Conservation (phyloP, 1,140 invertebrate genomes). For the Eueides isabella region DNA sequence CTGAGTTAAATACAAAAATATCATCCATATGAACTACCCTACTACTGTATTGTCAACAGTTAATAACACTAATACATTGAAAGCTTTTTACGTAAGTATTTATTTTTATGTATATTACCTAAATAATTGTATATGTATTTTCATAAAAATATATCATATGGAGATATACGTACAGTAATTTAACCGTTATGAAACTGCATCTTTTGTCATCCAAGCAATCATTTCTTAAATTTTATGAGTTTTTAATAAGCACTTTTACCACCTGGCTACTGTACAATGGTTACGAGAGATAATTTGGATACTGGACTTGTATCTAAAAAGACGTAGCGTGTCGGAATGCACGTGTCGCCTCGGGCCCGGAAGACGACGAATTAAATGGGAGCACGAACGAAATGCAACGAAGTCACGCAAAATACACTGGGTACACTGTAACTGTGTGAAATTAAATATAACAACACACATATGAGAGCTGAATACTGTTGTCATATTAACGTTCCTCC, state of each 20-base stretch:
- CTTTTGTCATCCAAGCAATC: no score
- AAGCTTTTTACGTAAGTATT: no score
- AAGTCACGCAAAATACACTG: slow-evolving; percentile 21
- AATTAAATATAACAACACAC: neutral
- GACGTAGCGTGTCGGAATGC: slow-evolving; percentile 21
- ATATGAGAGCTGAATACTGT: neutral
- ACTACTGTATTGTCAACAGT: no score
- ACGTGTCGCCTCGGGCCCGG: slow-evolving; percentile 23
- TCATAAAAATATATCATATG: no score
- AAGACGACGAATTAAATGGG: slow-evolving; percentile 30
- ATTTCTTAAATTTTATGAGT: neutral
- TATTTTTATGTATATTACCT: no score
- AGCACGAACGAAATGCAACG: neutral
- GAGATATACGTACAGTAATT: no score
- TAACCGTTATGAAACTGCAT: no score
- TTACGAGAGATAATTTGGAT: slow-evolving; percentile 25
- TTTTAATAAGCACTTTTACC: slow-evolving; percentile 1
- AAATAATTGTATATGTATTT: no score
- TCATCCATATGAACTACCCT: no score
- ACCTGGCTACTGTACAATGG: slow-evolving; percentile 24
- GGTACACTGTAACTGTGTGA: neutral
- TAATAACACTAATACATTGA: no score
- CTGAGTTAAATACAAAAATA: no score
- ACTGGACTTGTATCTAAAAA: slow-evolving; percentile 21
- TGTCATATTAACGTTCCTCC: neutral